Conservation (phyloP, 2,797 vertebrate genomes). For the Acridotheres tristis region DNA sequence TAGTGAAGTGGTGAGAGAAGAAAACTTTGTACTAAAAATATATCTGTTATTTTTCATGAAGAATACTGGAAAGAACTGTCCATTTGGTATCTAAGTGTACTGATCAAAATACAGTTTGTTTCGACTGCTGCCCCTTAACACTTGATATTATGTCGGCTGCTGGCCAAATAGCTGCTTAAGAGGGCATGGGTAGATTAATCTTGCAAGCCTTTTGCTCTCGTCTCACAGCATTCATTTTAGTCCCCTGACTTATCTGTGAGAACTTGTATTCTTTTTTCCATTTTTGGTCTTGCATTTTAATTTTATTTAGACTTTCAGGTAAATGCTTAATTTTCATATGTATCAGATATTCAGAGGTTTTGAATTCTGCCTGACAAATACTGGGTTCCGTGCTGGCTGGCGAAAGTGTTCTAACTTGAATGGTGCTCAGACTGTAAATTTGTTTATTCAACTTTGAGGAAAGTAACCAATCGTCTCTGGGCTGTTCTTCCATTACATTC, state of each 20-base stretch:
- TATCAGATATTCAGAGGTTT: not conserved
- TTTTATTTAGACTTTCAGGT: not conserved
- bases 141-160: slow-evolving; percentile 28
- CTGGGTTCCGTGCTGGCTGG: not conserved
- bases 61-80: not conserved
- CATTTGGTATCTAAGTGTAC: not conserved
- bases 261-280: not conserved
- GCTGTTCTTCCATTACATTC: not conserved
- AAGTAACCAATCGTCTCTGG: not conserved
- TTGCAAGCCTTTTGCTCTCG: not conserved
- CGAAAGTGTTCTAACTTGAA: not conserved
- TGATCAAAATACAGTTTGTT: slow-evolving; percentile 29
- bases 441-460: not conserved
- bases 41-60: not conserved
- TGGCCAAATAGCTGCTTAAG: slow-evolving; percentile 43
- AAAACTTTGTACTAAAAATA: not conserved
- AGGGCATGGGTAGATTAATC: slow-evolving; percentile 14
- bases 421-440: not conserved
- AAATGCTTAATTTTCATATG: not conserved
- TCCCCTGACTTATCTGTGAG: not conserved
- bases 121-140: slow-evolving; percentile 21
- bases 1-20: not conserved
- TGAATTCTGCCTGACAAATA: not conserved
- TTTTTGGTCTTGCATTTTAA: not conserved
- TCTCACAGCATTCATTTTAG: not conserved